Percentiles rank a stretch among this genome's conserved stretches.
These are phyloP conservation scores for Falco punctatus DNA, from an alignment of 2,113 vertebrate species.

Conservation along the genomic window DNA sequence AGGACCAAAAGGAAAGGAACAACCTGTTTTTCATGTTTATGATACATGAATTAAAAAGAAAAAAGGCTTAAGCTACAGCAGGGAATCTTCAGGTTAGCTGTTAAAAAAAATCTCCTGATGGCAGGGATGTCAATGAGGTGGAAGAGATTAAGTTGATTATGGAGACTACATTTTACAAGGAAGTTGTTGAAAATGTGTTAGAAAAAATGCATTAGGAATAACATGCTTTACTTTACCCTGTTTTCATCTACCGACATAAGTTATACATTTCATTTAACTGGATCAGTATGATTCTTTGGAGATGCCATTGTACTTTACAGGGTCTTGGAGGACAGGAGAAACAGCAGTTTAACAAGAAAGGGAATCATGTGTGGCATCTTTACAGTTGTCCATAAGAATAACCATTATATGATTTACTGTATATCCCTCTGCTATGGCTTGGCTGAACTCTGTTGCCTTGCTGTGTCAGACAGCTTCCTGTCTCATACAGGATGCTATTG, in stretches of 20 bases:
- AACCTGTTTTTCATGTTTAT: not conserved
- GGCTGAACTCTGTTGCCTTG: not conserved
- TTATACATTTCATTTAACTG: not conserved
- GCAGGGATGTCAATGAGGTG: not conserved
- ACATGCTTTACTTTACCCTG: not conserved
- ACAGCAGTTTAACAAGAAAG: not conserved
- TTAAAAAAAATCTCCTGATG: not conserved
- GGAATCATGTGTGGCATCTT: not conserved
- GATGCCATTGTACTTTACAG: not conserved
- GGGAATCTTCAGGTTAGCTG: not conserved
- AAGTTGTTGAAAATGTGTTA: not conserved
- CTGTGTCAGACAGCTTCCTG: not conserved
- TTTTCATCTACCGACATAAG: not conserved
- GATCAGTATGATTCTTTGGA: not conserved
- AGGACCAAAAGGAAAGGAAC: not conserved
- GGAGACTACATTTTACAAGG: not conserved
- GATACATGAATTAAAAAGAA: not conserved
- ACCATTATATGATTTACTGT: not conserved
- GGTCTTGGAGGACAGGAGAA: not conserved
- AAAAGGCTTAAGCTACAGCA: not conserved
- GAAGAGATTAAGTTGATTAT: not conserved
- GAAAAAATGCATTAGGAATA: not conserved
- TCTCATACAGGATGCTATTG: not conserved
- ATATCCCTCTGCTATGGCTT: not conserved
- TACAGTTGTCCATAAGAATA: not conserved